A percentile compares a stretch with the other conserved stretches of the same genome.
These are phyloP conservation scores for Clepsis dumicolana DNA, from an alignment of 2,888 invertebrate genomes.

Conservation along the genomic window DNA sequence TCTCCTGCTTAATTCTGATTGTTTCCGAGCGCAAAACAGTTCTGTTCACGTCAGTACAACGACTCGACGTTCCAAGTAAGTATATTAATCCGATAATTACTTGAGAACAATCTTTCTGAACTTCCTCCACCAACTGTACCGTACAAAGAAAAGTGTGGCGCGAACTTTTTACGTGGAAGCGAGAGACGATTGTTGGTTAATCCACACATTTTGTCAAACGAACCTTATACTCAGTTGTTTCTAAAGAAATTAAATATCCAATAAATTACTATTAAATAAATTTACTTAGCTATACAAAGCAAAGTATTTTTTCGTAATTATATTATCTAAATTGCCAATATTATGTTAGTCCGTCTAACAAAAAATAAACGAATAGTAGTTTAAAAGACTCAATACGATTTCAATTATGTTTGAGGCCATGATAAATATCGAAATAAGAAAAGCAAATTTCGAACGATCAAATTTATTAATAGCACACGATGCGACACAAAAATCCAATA, in stretches of 20 bases:
- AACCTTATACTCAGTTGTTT: neutral
- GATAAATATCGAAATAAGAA: neutral
- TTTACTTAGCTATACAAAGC: neutral
- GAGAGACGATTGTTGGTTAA: slow-evolving; percentile 68
- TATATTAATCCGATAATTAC: slow-evolving; percentile 85
- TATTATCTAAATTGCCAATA: no score
- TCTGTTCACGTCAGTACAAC: slow-evolving; percentile 73
- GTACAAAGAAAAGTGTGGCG: slow-evolving; percentile 65
- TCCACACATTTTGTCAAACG: slow-evolving; percentile 48
- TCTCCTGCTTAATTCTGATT: slow-evolving; percentile 82
- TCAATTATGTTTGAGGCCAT: neutral
- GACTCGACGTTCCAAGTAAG: slow-evolving; percentile 72
- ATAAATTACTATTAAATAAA: neutral
- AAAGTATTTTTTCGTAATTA: no score
- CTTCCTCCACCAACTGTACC: slow-evolving; percentile 63
- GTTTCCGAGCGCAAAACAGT: slow-evolving; percentile 79
- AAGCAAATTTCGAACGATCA: neutral
- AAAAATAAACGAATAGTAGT: neutral
- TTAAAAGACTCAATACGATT: neutral
- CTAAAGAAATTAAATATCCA: neutral
- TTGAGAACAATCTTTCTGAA: slow-evolving; percentile 82
- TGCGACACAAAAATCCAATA: slow-evolving; percentile 35
- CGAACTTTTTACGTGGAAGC: slow-evolving; percentile 76
- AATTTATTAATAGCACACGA: slow-evolving; percentile 5
- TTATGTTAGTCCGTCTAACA: no score